These are phyloP conservation scores for Neodiprion virginianus DNA, from an alignment of 1,140 invertebrate species.

Conservation along the genomic window DNA sequence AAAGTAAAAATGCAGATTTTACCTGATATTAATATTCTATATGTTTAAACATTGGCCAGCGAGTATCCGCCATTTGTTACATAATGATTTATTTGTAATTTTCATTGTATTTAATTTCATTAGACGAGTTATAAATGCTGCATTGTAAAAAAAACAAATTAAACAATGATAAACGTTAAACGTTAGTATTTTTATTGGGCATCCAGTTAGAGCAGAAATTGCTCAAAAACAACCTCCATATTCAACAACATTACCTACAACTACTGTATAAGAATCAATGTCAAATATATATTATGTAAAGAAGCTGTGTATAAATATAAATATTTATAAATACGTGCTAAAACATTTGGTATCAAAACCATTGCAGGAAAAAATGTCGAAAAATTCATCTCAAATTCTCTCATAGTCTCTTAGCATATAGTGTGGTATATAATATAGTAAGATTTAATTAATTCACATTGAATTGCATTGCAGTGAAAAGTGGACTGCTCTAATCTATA, in stretches of 20 bases:
- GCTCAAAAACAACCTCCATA: slow-evolving; percentile 16
- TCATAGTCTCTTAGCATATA: slow-evolving; percentile 22
- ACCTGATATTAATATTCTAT: background rate
- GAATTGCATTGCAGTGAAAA: background rate
- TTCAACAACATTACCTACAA: slow-evolving; percentile 44
- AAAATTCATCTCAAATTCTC: slow-evolving; percentile 26
- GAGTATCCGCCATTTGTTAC: background rate
- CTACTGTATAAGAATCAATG: slow-evolving; percentile 46
- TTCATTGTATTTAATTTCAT: slow-evolving; percentile 33
- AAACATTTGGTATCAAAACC: slow-evolving; percentile 54
- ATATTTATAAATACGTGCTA: slow-evolving; percentile 42
- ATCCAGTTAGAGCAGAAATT: slow-evolving; percentile 42
- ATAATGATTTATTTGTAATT: slow-evolving; percentile 20
- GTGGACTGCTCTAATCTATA: background rate
- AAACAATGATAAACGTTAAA: slow-evolving; percentile 48
- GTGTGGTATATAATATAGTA: background rate
- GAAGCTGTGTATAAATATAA: slow-evolving; percentile 43
- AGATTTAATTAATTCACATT: background rate
- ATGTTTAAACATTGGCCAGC: background rate
- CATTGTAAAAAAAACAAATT: slow-evolving; percentile 39
- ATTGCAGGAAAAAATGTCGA: slow-evolving; percentile 41
- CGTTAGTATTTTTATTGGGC: slow-evolving; percentile 50
- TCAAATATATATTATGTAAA: slow-evolving; percentile 40
- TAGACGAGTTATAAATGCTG: slow-evolving; percentile 32
- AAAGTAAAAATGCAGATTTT: background rate